These are phyloP conservation scores for Sarcophaga carnaria DNA, from an alignment of 2,888 invertebrate species.

Conservation along the genomic window DNA sequence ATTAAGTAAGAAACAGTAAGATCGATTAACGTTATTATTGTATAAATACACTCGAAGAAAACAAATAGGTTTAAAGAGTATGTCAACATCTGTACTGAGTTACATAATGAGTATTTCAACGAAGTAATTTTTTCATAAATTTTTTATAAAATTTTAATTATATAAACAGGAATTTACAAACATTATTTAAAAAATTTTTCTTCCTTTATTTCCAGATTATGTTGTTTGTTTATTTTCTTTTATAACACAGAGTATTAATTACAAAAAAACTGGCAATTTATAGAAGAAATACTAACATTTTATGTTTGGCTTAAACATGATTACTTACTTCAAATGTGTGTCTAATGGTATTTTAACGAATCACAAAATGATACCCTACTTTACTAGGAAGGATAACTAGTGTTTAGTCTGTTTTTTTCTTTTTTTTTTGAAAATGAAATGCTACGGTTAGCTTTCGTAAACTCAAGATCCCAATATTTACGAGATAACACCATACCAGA, in stretches of 20 bases:
- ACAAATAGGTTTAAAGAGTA: background rate
- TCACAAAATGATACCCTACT: constrained; percentile 22
- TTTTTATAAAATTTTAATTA: no score
- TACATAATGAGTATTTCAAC: no score
- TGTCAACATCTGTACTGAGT: background rate
- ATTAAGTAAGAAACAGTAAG: constrained; percentile 65
- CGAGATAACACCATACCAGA: no score
- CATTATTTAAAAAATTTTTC: no score
- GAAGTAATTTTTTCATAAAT: no score
- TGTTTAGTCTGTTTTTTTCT: no score
- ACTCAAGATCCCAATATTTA: no score
- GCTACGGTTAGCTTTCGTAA: no score
- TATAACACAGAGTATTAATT: background rate
- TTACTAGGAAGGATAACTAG: background rate
- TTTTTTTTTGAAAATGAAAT: no score
- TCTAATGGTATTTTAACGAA: constrained; percentile 68
- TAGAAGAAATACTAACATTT: constrained; percentile 4
- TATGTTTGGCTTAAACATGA: constrained; percentile 48
- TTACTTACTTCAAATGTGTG: constrained; percentile 64
- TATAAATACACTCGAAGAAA: constrained; percentile 45
- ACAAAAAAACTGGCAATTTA: background rate
- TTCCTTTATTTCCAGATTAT: no score
- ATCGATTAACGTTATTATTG: constrained; percentile 66
- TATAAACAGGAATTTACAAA: no score
- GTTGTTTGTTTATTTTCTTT: background rate